Evolutionary conservation across 2,888 invertebrate species (phyloP).

Genomic region (Escarpia spicata): DNA sequence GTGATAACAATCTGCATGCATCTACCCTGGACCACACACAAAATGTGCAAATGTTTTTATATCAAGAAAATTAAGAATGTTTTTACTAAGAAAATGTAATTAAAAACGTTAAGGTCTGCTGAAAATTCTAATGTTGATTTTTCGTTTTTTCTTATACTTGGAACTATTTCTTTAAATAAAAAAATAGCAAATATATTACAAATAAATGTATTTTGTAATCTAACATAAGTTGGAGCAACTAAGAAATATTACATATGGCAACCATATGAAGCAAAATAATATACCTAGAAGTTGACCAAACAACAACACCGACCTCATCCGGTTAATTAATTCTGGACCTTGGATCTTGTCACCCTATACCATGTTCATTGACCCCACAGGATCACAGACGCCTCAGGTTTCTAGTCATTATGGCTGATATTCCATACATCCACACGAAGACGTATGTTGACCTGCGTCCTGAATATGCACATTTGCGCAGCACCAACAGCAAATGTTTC

Average conservation of each 20-base stretch:
- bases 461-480: background rate
- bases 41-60: background rate
- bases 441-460: background rate
- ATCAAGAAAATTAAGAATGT: background rate
- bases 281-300: background rate
- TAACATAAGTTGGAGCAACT: background rate
- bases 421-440: background rate
- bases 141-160: too few species aligned
- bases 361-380: background rate
- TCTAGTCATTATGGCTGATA: background rate
- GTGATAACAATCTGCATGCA: background rate
- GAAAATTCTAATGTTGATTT: too few species aligned
- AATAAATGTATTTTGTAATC: too few species aligned
- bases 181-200: background rate
- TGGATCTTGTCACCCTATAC: background rate
- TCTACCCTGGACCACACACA: background rate
- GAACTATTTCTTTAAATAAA: too few species aligned
- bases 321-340: background rate
- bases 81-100: too few species aligned
- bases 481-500: background rate
- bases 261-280: background rate
- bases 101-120: too few species aligned
- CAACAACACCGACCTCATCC: background rate
- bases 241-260: background rate
- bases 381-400: background rate